These are phyloP conservation scores for Sitta europaea DNA, from an alignment of 2,113 vertebrate species.

Conservation along the genomic window DNA sequence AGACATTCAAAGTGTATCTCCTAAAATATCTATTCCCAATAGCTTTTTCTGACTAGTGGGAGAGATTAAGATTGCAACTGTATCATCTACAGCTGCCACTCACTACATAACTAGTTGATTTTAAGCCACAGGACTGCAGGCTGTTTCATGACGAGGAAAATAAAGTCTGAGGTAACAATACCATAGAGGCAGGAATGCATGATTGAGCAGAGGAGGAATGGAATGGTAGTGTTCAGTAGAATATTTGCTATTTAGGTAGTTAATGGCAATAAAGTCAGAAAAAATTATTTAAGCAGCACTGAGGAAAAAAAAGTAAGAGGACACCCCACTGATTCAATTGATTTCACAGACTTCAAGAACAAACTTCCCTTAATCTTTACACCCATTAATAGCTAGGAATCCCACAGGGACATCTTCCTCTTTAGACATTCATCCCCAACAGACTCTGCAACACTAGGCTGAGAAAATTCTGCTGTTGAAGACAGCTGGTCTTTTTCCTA, in stretches of 20 bases:
- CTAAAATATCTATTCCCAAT: slow-evolving; percentile 7
- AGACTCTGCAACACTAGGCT: neutral
- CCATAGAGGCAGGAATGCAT: neutral
- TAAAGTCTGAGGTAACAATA: neutral
- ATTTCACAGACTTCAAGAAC: neutral
- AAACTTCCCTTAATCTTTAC: neutral
- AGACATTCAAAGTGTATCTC: neutral
- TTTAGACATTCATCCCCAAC: neutral
- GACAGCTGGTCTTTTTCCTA: neutral
- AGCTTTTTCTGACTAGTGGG: neutral
- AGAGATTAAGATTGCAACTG: slow-evolving; percentile 15
- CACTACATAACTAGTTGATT: neutral
- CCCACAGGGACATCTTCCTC: neutral
- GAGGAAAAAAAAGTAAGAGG: neutral
- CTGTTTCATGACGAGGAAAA: neutral
- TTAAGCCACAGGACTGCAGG: neutral
- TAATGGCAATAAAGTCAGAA: neutral
- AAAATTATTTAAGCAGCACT: neutral
- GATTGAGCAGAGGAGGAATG: neutral
- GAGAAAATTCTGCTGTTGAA: neutral
- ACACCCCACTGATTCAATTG: neutral
- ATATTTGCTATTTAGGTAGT: neutral
- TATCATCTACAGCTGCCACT: neutral
- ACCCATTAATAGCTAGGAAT: neutral
- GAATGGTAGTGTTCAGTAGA: neutral